These are phyloP conservation scores for Sebastes paucispinis DNA, from an alignment of 2,797 vertebrate species.

Conservation along the genomic window DNA sequence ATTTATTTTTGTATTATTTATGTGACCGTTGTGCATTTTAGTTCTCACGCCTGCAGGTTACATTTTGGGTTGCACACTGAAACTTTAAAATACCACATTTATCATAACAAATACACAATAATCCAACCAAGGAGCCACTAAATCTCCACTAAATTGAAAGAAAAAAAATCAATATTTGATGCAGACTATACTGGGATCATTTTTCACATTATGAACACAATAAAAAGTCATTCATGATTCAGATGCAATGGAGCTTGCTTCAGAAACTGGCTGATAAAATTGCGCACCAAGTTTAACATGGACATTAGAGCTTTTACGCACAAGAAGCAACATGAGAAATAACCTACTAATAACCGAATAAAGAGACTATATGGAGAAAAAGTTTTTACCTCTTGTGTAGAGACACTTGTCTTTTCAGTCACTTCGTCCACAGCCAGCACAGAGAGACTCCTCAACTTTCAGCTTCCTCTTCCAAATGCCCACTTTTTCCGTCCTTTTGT, in stretches of 20 bases:
- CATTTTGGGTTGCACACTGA: neutral
- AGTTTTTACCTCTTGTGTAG: slow-evolving; percentile 48
- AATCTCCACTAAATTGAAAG: neutral
- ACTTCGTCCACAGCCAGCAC: neutral
- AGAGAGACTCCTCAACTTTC: neutral
- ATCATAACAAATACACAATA: neutral
- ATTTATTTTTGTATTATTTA: neutral
- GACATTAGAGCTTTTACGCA: neutral
- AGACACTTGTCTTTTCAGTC: neutral
- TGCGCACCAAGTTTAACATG: neutral
- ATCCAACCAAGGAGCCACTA: neutral
- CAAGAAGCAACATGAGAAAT: neutral
- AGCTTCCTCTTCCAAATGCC: neutral
- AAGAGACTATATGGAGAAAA: neutral
- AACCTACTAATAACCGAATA: neutral
- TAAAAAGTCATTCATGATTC: neutral
- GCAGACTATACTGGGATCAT: neutral
- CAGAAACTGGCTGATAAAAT: neutral
- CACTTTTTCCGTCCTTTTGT: neutral
- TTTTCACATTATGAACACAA: neutral
- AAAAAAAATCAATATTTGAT: neutral
- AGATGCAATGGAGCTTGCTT: too few relatives aligned
- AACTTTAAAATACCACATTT: neutral
- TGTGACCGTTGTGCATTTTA: neutral
- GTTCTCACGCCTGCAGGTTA: neutral